Evolutionary conservation across 2,113 vertebrate species (phyloP), one percentile per base, ranked within the genome.

Genomic region (Micronisus gabar): DNA sequence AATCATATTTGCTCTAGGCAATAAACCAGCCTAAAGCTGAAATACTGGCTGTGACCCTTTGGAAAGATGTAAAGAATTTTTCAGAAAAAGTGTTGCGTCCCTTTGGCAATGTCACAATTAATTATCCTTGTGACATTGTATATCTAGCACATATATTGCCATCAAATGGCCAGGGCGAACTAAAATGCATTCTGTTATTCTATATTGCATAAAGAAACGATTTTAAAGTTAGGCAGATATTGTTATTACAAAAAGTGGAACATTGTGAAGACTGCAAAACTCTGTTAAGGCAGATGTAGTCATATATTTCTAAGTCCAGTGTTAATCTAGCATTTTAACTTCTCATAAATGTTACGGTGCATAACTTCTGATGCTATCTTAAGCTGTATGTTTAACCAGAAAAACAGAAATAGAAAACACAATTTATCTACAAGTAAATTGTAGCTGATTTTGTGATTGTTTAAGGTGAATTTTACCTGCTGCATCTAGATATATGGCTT

Each of bases 1-100:
- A 96, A 91, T 72, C 43, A 88, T 62, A 81, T 92, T 94, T 92
- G 32, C 91, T 93, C 20, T 41, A 75, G 90, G 95, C 82, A 92
- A 62, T 91, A 96, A 97, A 88, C 8, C 45, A 86, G 32, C 32
- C 48, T 86, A 34, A 52, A 93, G 78, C 38, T 86, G 76, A 87
- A 89, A 55, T 48, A 89, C 58, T 43, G 78, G 22, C 81, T 87
- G 66, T 91, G 89, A 95, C 74, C 55, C 79, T 87, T 93, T 92
- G 81, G 75, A 87, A 93, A 67, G 53, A 76, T 11, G 38, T 41
- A 84, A 93, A 71, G 86, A 92, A 79, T 75, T 95, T 82, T 81
- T 75, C 61, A 76, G 72, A 62, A 38, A 21, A 74, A 90, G 65
- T n/a, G 23, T 72, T 55, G 65, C 5, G 62, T 61, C 74, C 84